Conservation (phyloP, 2,113 vertebrate genomes). For the Neolamprologus kungweensis region DNA sequence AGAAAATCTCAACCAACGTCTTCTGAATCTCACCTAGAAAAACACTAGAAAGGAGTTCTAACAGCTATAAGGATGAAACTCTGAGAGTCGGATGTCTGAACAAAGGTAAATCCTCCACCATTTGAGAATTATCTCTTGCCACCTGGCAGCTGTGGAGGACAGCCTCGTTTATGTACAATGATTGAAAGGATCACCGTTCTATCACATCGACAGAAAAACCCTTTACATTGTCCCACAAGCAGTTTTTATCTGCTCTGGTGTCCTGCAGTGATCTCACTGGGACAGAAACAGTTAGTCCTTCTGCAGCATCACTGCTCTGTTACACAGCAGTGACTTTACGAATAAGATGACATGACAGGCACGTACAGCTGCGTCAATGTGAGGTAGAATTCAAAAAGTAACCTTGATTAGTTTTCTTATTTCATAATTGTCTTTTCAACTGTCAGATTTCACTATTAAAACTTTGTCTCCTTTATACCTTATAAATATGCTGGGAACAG, state of each 20-base stretch:
- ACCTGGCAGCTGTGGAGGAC: not conserved
- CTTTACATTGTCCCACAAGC: not conserved
- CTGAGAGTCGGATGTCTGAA: not conserved
- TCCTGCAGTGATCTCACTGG: not conserved
- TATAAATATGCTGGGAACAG: not conserved
- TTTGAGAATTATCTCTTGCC: not conserved
- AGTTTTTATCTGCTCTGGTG: not conserved
- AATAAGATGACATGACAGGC: not conserved
- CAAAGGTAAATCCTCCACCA: not conserved
- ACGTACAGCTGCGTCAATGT: not conserved
- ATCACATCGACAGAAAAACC: not conserved
- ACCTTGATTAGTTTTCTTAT: not conserved
- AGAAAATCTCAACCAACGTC: not conserved
- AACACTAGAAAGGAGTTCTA: not conserved
- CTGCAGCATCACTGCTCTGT: not conserved
- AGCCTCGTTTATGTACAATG: not conserved
- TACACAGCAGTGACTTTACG: not conserved
- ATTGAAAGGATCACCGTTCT: not conserved
- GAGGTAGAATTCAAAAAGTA: not conserved
- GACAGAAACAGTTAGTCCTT: not conserved
- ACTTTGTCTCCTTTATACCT: not conserved
- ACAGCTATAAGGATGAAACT: not conserved
- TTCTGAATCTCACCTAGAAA: not conserved
- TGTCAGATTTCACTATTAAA: not conserved
- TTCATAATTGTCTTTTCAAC: not conserved